These are phyloP conservation scores for Climacteris rufus DNA, from an alignment of 2,113 vertebrate species.

Conservation along the genomic window DNA sequence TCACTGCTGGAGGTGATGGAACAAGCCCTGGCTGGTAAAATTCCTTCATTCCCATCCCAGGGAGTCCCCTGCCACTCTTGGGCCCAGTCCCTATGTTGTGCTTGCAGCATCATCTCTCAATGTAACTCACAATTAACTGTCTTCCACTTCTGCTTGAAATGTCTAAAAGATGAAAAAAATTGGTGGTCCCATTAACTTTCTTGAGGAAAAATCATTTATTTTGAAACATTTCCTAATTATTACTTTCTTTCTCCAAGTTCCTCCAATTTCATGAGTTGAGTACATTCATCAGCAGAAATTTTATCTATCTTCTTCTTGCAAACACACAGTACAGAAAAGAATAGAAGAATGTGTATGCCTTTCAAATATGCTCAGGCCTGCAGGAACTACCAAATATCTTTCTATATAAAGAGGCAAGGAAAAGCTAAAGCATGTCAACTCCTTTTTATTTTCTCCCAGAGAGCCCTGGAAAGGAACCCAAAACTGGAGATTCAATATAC, in stretches of 20 bases:
- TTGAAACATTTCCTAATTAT: background rate
- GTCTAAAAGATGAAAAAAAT: background rate
- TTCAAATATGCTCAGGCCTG: background rate
- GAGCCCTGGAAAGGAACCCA: background rate
- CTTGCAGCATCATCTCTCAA: background rate
- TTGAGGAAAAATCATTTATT: background rate
- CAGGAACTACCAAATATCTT: background rate
- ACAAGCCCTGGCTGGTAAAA: background rate
- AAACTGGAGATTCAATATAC: background rate
- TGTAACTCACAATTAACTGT: background rate
- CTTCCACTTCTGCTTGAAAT: background rate
- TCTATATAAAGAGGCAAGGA: background rate
- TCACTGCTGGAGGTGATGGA: background rate
- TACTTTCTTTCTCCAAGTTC: background rate
- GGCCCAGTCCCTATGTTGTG: background rate
- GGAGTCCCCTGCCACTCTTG: rapidly evolving
- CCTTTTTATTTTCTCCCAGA: background rate
- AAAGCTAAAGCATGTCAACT: background rate
- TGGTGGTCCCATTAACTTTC: background rate
- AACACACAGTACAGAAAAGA: background rate
- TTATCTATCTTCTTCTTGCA: background rate
- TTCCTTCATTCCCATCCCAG: background rate
- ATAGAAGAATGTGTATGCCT: background rate
- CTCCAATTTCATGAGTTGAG: background rate
- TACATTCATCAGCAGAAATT: background rate